Percentiles rank a stretch among this genome's conserved stretches.
These are phyloP conservation scores for Drosophila sp. DNA, from an alignment of 1,140 invertebrate species.

Conservation along the genomic window DNA sequence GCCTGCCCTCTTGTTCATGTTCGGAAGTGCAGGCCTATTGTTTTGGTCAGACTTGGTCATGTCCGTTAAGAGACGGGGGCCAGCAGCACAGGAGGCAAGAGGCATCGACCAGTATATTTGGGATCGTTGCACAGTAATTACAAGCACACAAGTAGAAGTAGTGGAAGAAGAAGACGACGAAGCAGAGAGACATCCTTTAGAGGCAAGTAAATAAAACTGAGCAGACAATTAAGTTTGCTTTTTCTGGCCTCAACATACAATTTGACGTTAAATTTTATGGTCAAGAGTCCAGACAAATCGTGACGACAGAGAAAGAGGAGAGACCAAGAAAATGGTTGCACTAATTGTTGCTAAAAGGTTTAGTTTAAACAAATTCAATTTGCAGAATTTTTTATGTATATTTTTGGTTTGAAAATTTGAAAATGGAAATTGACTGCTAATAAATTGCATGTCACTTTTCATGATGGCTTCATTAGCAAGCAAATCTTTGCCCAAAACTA, in stretches of 20 bases:
- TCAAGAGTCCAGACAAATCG: neutral
- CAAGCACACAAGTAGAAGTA: slow-evolving; percentile 54
- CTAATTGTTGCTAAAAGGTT: slow-evolving; percentile 72
- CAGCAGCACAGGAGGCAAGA: neutral
- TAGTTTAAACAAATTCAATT: slow-evolving; percentile 24
- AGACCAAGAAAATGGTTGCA: slow-evolving; percentile 55
- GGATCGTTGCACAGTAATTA: slow-evolving; percentile 72
- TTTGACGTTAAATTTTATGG: slow-evolving; percentile 54
- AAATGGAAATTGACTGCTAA: slow-evolving; percentile 22
- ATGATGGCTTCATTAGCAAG: slow-evolving; percentile 47
- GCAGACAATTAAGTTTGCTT: slow-evolving; percentile 80
- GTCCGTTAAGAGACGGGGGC: slow-evolving; percentile 62
- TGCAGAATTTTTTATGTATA: neutral
- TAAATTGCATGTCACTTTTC: slow-evolving; percentile 54
- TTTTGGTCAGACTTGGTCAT: slow-evolving; percentile 74
- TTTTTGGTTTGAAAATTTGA: neutral
- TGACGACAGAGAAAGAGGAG: slow-evolving; percentile 12
- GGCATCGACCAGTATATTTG: slow-evolving; percentile 30
- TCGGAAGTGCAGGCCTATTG: slow-evolving; percentile 54
- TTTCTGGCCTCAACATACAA: slow-evolving; percentile 47
- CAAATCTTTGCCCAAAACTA: slow-evolving; percentile 32
- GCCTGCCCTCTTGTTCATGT: slow-evolving; percentile 20
- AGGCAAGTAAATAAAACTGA: slow-evolving; percentile 72
- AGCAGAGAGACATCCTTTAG: neutral
- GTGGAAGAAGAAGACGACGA: slow-evolving; percentile 7